Evolutionary conservation across 2,888 invertebrate genomes (phyloP), one percentile per base, ranked within the genome.

Genomic region (Lithophane ornitopus): DNA sequence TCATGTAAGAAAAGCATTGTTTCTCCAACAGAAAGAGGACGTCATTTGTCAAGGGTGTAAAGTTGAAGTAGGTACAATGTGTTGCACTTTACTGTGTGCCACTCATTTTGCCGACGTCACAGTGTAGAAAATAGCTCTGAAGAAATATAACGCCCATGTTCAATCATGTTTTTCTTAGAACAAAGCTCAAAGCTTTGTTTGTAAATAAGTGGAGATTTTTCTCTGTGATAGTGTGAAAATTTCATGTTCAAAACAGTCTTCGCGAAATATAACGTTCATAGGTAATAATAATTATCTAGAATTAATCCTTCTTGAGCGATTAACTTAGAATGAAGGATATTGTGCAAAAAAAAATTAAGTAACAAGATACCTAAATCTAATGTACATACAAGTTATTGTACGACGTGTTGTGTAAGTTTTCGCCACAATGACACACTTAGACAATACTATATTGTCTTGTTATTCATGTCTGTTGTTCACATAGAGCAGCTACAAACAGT

Each of bases 61-160:
- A 34, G 58, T 58, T 58, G 26, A 70, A 69, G 74, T n/a, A n/a
- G n/a, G n/a, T 83, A 79, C 46, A 83, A 76, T 80, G 76, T 76
- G 74, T 72, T 86, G 72, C 72, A 85, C 77, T 86, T 78, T 74
- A 73, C 70, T 41, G 14, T 79, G 41, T 58, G 68, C 46, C 70
- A 61, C 70, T 76, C 56, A 49, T 61, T 52, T 46, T 34, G 44
- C 28, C 78, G 69, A 79, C 83, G 85, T 86, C 82, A 85, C 19
- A 56, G 52, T 39, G 52, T 52, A 77, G 70, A 70, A 73, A 69
- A 66, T 67, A 77, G 62, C 66, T 56, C 63, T 46, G 41, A 67
- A 76, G 66, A 81, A 80, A 76, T 71, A 54, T 63, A 65, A 71
- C n/a, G 52, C 46, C 34, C 59, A 56, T 58, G 59, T 71, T 56